Evolutionary conservation across 2,797 vertebrate species (phyloP).

Genomic region (Oreonectes daqikongensis): DNA sequence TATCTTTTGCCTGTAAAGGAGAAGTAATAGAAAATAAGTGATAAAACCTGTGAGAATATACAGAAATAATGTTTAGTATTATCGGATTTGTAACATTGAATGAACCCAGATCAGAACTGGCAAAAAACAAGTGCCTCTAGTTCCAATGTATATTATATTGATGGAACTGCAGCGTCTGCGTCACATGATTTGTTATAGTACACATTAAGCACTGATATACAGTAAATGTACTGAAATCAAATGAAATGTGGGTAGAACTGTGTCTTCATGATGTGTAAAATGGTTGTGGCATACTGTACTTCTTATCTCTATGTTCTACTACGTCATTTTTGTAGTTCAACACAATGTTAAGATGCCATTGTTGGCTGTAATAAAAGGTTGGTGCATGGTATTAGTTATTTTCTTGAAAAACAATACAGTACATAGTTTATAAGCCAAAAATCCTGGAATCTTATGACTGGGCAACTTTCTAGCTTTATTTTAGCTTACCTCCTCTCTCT

Average conservation of each 20-base stretch:
- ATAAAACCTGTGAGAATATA: too few species aligned
- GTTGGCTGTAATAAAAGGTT: not conserved
- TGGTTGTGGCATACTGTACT: not conserved
- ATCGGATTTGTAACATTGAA: too few species aligned
- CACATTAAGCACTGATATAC: too few species aligned
- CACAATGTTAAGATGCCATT: not conserved
- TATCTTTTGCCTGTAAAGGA: too few species aligned
- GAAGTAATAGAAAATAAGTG: too few species aligned
- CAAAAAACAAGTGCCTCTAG: too few species aligned
- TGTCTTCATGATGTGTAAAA: slow-evolving; percentile 4
- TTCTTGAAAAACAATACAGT: not conserved
- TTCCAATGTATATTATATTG: too few species aligned
- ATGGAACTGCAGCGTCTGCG: too few species aligned
- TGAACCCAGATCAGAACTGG: too few species aligned
- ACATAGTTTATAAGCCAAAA: slow-evolving; percentile 5
- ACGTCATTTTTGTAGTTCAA: too few species aligned
- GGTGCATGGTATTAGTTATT: not conserved
- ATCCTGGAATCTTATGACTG: not conserved
- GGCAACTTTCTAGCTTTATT: slow-evolving; percentile 24
- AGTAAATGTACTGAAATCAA: not conserved
- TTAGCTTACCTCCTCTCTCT: slow-evolving; percentile 31
- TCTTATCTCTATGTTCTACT: not conserved
- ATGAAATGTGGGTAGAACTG: not conserved
- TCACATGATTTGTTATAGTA: too few species aligned
- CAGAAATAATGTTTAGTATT: too few species aligned